Percentiles rank a stretch among this genome's conserved stretches.
Conservation (phyloP, 2,797 vertebrate species). For the Xyrichtys novacula region DNA sequence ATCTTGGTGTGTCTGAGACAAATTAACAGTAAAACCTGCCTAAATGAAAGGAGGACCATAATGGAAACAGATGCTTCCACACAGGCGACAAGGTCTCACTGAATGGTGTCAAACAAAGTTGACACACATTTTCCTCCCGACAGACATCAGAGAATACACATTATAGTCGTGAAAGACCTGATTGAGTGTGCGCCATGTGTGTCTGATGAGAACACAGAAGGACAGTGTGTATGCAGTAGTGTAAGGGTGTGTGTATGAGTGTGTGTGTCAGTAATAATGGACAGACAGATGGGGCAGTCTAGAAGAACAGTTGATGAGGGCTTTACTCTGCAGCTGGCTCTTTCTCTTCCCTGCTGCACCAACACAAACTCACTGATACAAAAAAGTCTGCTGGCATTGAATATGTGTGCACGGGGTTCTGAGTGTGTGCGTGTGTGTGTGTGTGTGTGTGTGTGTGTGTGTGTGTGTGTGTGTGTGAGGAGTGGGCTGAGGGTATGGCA, state of each 20-base stretch:
- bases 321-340: constrained; percentile 81
- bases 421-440: constrained; percentile 30
- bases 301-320: constrained; percentile 80
- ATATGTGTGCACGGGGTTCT: constrained; percentile 36
- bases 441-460: constrained; percentile 36
- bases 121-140: constrained; percentile 24
- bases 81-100: background rate
- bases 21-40: no score
- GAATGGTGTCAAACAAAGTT: constrained; percentile 8
- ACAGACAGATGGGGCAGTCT: constrained; percentile 79
- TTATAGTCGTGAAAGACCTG: constrained; percentile 55
- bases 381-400: constrained; percentile 59
- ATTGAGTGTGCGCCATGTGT: constrained; percentile 66
- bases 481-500: constrained; percentile 58
- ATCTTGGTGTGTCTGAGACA: background rate
- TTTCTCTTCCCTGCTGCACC: constrained; percentile 67
- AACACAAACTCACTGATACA: constrained; percentile 54
- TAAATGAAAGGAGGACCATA: background rate
- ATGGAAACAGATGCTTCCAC: background rate
- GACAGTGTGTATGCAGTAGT: constrained; percentile 57
- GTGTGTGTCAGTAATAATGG: constrained; percentile 66
- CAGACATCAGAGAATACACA: constrained; percentile 54
- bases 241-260: constrained; percentile 61
- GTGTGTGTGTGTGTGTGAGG: constrained; percentile 32
- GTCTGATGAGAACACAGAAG: constrained; percentile 36